phyloP scores from a whole-genome alignment of 2,797 vertebrate species.

The Cirrhinus mrigala region DNA sequence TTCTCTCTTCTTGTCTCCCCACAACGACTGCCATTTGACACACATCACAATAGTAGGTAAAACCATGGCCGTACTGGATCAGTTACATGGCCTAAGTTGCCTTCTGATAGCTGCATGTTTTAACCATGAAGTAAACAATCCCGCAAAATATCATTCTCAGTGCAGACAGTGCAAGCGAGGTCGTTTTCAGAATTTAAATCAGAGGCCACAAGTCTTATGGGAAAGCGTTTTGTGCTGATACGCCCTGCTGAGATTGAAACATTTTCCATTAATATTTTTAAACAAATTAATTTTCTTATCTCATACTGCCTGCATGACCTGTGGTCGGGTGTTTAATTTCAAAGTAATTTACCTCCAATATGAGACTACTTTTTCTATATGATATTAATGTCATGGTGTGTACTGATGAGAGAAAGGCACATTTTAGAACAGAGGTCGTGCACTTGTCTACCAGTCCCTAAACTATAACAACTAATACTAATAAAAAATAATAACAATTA shows the following conservation, averaged over 20 bases:
- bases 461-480: slow-evolving; percentile 76
- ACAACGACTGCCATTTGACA: neutral
- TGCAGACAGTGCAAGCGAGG: slow-evolving; percentile 1
- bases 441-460: slow-evolving; percentile 72
- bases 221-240: slow-evolving; percentile 58
- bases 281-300: slow-evolving; percentile 81
- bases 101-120: slow-evolving; percentile 4
- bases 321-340: slow-evolving; percentile 81
- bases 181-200: slow-evolving; percentile 19
- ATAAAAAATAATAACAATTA: slow-evolving; percentile 77
- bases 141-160: neutral
- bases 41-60: neutral
- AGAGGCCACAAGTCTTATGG: slow-evolving; percentile 50
- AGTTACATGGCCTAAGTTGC: neutral
- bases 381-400: slow-evolving; percentile 79
- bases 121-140: slow-evolving; percentile 19
- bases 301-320: slow-evolving; percentile 75
- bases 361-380: slow-evolving; percentile 73
- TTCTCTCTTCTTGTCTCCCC: neutral
- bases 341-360: slow-evolving; percentile 80
- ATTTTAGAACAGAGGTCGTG: slow-evolving; percentile 69
- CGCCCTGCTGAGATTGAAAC: slow-evolving; percentile 66
- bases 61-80: neutral
- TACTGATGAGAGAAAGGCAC: slow-evolving; percentile 70
- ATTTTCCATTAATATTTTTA: slow-evolving; percentile 82